Conservation (phyloP, 2,797 vertebrate genomes). For the Cyclura pinguis region DNA sequence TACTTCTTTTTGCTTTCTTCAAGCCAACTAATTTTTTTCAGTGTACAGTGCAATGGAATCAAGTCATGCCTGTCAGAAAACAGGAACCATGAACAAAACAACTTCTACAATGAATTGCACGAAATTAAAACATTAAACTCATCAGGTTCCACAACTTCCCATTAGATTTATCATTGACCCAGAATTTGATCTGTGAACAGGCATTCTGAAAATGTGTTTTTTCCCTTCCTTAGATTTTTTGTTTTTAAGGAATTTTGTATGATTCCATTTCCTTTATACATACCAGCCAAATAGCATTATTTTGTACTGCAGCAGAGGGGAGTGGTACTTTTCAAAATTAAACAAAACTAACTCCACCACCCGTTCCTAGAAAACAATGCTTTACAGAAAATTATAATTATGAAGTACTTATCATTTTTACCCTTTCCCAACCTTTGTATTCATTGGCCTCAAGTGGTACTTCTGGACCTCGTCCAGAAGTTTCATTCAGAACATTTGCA, state of each 20-base stretch:
- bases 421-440: neutral
- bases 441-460: neutral
- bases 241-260: neutral
- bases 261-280: neutral
- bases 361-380: neutral
- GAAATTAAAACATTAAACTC: neutral
- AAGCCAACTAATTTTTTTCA: neutral
- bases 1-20: neutral
- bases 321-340: neutral
- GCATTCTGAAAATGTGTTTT: neutral
- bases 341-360: neutral
- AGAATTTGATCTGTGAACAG: neutral
- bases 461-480: neutral
- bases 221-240: neutral
- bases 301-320: neutral
- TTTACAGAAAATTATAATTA: neutral
- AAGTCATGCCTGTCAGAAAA: neutral
- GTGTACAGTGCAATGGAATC: neutral
- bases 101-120: neutral
- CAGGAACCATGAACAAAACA: neutral
- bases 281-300: neutral
- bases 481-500: neutral
- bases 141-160: neutral
- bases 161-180: neutral
- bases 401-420: neutral